Evolutionary conservation across 2,888 invertebrate genomes (phyloP), one percentile per base, ranked within the genome.

Genomic region (Troides aeacus): DNA sequence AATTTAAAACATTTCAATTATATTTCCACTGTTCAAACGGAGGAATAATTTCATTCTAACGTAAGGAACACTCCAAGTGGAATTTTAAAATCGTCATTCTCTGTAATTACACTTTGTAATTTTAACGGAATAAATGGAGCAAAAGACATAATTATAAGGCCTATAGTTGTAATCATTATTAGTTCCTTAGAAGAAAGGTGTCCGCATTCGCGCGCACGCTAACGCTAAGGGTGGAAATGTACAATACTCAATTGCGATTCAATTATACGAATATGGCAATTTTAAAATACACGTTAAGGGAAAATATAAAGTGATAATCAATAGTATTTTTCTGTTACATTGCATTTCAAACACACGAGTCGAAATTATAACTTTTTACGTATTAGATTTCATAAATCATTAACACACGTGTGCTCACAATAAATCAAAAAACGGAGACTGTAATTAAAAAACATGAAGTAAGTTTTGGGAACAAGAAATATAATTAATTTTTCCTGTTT

Each of bases 401-500:
- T 79, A 77, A 81, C 79, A 84, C 82, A 85, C 83, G 83, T 86
- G 85, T 83, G 81, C 81, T 79, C 76, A 83, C 79, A 76, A 90
- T 91, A 89, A 91, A 91, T 92, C 89, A 89, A 81, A 77, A 77
- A 79, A 82, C 77, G 78, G 79, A 84, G 78, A 80, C 77, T 84
- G 83, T 92, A 92, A 92, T 92, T 92, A 92, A 92, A 88, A 79
- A 82, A 86, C 81, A 84, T 86, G 84, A 83, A 87, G 85, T 86
- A 87, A 88, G 84, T 84, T 89, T 87, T 85, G 81, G 83, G 84
- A 85, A 81, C 82, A 84, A 76, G 82, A 84, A 85, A 78, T 92
- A 88, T 92, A 90, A 92, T 92, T 92, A 92, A 89, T 89, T 90
- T 86, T 83, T 79, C 76, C 73, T 79, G 90, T 89, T 88, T 83